Conservation (phyloP, 2,888 invertebrate species). For the Erpobdella octoculata region DNA sequence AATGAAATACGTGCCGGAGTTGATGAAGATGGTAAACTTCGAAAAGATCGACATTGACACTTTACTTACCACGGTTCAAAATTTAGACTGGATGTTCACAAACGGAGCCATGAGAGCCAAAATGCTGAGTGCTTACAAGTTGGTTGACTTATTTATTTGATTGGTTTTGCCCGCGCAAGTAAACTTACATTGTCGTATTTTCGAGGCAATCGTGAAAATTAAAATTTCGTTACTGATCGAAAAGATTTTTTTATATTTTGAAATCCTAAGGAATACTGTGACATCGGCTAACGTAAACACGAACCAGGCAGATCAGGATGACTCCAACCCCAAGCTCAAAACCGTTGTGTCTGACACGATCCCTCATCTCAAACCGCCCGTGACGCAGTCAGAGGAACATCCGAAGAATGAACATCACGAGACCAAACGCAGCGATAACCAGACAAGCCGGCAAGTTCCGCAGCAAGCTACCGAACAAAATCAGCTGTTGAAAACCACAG, state of each 20-base stretch:
- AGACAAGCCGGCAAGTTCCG: neutral
- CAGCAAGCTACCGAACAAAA: neutral
- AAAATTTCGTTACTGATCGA: too few relatives aligned
- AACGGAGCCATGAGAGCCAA: constrained; percentile 10
- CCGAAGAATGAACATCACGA: too few relatives aligned
- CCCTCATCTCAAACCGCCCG: too few relatives aligned
- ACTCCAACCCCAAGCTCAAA: too few relatives aligned
- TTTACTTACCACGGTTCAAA: neutral
- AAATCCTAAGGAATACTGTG: too few relatives aligned
- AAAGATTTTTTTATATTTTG: too few relatives aligned
- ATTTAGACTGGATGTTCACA: constrained; percentile 26
- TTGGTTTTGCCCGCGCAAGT: too few relatives aligned
- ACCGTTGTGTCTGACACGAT: too few relatives aligned
- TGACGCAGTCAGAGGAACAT: too few relatives aligned
- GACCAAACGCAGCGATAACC: neutral
- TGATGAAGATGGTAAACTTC: constrained; percentile 21
- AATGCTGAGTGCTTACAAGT: constrained; percentile 19
- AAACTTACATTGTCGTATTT: too few relatives aligned
- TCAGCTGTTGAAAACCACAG: neutral
- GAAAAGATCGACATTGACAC: constrained; percentile 7
- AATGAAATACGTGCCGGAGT: constrained; percentile 16
- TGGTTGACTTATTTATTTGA: neutral
- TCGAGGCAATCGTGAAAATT: too few relatives aligned
- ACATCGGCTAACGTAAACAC: neutral
- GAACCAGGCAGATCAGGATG: neutral